Percentiles rank a stretch among this genome's conserved stretches.
phyloP scores from a whole-genome alignment of 2,888 invertebrate genomes.

The Chromoteleia sp. region DNA sequence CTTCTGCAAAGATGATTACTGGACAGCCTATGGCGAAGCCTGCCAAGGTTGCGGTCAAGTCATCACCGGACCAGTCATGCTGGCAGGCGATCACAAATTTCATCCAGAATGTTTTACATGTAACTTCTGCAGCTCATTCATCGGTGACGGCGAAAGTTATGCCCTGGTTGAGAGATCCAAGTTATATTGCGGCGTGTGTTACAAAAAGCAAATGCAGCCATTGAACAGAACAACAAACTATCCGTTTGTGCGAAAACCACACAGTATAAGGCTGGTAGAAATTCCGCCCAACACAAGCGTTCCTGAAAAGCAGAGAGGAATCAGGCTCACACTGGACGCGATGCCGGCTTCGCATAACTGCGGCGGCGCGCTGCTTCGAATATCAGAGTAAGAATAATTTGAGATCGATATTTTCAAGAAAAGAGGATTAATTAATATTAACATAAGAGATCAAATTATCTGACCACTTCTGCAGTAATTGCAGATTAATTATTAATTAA shows the following conservation, averaged over 20 bases:
- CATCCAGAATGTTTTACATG: constrained; percentile 98
- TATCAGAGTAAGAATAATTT: constrained; percentile 88
- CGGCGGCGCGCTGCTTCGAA: constrained; percentile 87
- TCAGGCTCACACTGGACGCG: constrained; percentile 88
- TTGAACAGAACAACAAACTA: constrained; percentile 86
- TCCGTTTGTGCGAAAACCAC: constrained; percentile 87
- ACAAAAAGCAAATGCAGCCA: constrained; percentile 89
- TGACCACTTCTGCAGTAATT: constrained; percentile 24
- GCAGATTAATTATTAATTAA: constrained; percentile 45
- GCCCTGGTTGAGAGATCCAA: constrained; percentile 95
- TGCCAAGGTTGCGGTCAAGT: constrained; percentile 95
- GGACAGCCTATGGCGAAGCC: constrained; percentile 93
- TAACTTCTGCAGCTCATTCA: constrained; percentile 91
- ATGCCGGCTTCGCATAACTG: constrained; percentile 85
- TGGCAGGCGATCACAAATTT: constrained; percentile 97
- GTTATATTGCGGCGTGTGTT: constrained; percentile 93
- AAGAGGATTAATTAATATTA: constrained; percentile 21
- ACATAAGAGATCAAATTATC: constrained; percentile 17
- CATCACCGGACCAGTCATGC: constrained; percentile 96
- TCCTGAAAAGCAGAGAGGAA: constrained; percentile 87
- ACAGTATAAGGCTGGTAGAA: constrained; percentile 93
- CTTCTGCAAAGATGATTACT: constrained; percentile 95
- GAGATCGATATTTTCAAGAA: background rate
- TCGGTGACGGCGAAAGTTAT: constrained; percentile 97
- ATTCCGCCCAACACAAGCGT: constrained; percentile 88